These are phyloP conservation scores for Lasioglossum albipes DNA, from an alignment of 1,140 invertebrate species.

Conservation along the genomic window DNA sequence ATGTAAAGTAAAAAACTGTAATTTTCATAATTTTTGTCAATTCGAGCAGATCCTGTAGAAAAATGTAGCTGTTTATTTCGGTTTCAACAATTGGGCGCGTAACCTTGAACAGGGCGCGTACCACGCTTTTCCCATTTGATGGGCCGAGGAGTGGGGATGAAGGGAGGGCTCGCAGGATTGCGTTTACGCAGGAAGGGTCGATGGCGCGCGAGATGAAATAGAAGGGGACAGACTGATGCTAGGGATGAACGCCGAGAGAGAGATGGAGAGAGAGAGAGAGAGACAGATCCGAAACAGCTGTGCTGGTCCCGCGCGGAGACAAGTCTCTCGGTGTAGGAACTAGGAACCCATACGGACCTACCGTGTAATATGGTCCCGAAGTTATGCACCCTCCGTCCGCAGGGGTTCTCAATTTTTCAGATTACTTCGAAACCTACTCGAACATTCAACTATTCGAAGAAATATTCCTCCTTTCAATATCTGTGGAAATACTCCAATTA, in stretches of 20 bases:
- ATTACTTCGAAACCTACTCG: not conserved
- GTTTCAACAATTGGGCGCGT: not conserved
- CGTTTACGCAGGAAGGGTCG: conserved; percentile 50
- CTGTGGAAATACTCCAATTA: too few relatives aligned
- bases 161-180: conserved; percentile 22
- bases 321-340: conserved; percentile 65
- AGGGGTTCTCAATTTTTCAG: conserved; percentile 64
- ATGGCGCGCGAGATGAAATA: conserved; percentile 52
- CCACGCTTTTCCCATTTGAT: conserved; percentile 31
- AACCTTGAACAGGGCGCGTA: not conserved
- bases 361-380: conserved; percentile 52
- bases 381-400: conserved; percentile 63
- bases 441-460: not conserved
- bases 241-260: conserved; percentile 53
- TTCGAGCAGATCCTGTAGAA: too few relatives aligned
- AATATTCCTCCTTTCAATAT: not conserved
- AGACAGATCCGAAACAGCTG: conserved; percentile 72
- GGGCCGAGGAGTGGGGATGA: not conserved
- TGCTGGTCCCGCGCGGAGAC: conserved; percentile 67
- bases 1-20: too few relatives aligned
- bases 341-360: conserved; percentile 59
- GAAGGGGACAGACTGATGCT: conserved; percentile 60
- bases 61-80: too few relatives aligned
- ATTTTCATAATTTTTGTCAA: too few relatives aligned
- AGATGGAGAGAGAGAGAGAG: conserved; percentile 51